Base-by-base conservation (phyloP, 2,797 vertebrate species). In the Syngnathus acus region DNA sequence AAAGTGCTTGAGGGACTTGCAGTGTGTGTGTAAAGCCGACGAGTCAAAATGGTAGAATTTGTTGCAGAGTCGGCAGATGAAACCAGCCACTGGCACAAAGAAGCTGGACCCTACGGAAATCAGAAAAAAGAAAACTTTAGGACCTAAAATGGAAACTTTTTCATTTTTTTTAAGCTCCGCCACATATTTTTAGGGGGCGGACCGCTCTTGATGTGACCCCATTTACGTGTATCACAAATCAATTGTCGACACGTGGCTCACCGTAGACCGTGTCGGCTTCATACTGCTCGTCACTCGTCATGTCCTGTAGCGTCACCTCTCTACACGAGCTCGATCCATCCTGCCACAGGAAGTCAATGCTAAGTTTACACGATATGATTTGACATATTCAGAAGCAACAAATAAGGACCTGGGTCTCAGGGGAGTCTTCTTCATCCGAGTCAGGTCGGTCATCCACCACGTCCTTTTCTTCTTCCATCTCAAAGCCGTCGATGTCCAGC, bases 21-120 rank as follows among this genome's bases (percentile, higher is more conserved):
- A 99, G 91, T 99, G 97, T 65, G 89, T 85, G 73, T 93, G 92
- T 63, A 92, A 91, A 16, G 91, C 91, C 64, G 92, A 90, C 0
- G 94, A 93, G 84, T 93, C 94, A 81, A 93, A 94, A 68, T 94
- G 92, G 86, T 94, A 99, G 90, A 98, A 98, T 88, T 94, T 94
- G 85, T 91, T 93, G 88, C 97, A 98, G 80, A 98, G 84, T 70
- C 91, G 92, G 85, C 97, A 99, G 81, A 98, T 92, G 66, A 96
- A 98, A 71, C 96, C 96, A 67, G 92, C 92, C 42, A 94, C 95
- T 0, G 97, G 97, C 73, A 95, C 93, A 86, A 99, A 89, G 81
- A 95, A 96, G 84, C 93, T 95, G 84, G 92, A 90, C 23, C 95
- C 97, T 99, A 85, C 3, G 60, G 54, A 0, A 70, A 11, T 13